Conservation (phyloP, 2,888 invertebrate species). For the Osedax fenrisi region DNA sequence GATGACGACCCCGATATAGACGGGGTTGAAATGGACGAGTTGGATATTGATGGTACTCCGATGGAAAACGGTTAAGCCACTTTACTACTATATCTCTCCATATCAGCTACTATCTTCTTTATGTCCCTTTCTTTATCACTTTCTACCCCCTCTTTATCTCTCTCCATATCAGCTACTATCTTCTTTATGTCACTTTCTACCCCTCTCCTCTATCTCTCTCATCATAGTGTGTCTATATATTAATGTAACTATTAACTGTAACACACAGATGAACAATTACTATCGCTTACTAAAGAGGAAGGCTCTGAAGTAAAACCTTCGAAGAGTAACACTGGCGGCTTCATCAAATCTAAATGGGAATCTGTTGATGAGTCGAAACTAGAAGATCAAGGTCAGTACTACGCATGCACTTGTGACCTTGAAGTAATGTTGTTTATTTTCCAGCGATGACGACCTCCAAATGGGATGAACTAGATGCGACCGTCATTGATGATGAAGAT, state of each 20-base stretch:
- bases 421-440: conserved; percentile 32
- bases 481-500: conserved; percentile 43
- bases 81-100: neutral
- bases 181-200: neutral
- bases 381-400: conserved; percentile 55
- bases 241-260: no score
- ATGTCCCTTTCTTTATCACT: neutral
- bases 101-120: neutral
- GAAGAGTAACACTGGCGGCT: neutral
- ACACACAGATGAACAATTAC: no score
- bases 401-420: neutral
- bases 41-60: conserved; percentile 60
- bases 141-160: no score
- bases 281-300: neutral
- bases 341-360: conserved; percentile 72
- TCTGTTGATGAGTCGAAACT: conserved; percentile 75
- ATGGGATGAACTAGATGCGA: conserved; percentile 66
- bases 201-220: no score
- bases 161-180: neutral
- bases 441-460: conserved; percentile 72
- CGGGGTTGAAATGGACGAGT: conserved; percentile 39
- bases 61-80: neutral
- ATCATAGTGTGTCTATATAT: no score
- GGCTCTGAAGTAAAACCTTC: neutral
- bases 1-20: conserved; percentile 21